Evolutionary conservation across 2,113 vertebrate species (phyloP).

Genomic region (Eudyptes chrysolophus): DNA sequence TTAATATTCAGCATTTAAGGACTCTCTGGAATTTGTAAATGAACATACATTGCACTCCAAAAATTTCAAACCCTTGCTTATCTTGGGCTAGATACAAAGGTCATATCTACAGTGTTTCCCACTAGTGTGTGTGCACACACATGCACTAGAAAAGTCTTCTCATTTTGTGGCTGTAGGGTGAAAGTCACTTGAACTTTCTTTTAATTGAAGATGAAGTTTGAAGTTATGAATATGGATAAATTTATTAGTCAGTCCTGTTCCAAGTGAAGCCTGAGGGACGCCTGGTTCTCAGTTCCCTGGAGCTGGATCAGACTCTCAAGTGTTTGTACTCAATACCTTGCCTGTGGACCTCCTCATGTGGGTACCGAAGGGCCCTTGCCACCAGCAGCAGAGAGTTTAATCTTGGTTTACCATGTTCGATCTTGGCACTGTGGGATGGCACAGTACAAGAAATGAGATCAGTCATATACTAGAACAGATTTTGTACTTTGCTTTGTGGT

Average conservation of each 20-base stretch:
- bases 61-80: not conserved
- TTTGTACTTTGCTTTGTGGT: not conserved
- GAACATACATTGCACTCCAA: not conserved
- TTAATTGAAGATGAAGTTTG: not conserved
- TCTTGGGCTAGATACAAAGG: not conserved
- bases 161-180: not conserved
- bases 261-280: not conserved
- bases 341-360: not conserved
- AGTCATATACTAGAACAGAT: not conserved
- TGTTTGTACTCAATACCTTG: not conserved
- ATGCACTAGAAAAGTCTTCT: not conserved
- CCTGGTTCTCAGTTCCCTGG: not conserved
- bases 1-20: not conserved
- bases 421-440: not conserved
- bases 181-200: not conserved
- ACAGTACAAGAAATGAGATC: not conserved
- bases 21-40: not conserved
- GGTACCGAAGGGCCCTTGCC: not conserved
- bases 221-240: not conserved
- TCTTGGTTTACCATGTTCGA: not conserved
- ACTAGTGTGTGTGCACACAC: not conserved
- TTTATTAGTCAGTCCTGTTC: not conserved
- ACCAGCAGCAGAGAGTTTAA: not conserved
- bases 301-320: not conserved
- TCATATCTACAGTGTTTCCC: not conserved